Evolutionary conservation across 1,140 invertebrate genomes (phyloP), one percentile per base, ranked within the genome.

Genomic region (Drosophila equinoxialis): DNA sequence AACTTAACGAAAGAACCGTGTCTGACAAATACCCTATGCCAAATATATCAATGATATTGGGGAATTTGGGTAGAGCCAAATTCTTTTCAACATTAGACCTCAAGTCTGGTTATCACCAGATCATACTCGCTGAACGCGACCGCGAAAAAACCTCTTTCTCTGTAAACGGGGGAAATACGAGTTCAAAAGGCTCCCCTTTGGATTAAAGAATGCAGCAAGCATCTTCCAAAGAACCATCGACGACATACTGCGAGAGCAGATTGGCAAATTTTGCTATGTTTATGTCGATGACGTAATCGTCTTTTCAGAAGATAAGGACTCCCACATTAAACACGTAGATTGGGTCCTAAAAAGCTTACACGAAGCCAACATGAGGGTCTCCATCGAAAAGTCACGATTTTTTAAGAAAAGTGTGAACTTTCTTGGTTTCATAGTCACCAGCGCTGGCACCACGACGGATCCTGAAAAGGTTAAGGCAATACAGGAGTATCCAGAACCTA

Each of bases 151-250:
- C n/a, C 42, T 45, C 42, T 45, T 45, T 45, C 42, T 71, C 37
- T 20, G 54, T 59, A 51, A 51, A 63, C 13, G 7, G 51, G 51
- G 60, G 60, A 42, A 67, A 67, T 58, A 71, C 39, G 54, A 72
- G 35, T 64, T 67, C 8, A 37, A 37, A 37, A 37, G 35, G 35
- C 41, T 42, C 41, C 41, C 41, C 41, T 14, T 42, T n/a, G 41
- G 41, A n/a, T 42, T 42, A 42, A 42, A 42, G n/a, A 42, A 42
- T 42, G 41, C 41, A n/a, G 41, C 11, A 42, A 42, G 41, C 41
- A 42, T 42, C n/a, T 42, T 42, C n/a, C 41, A 42, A 42, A 42
- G 11, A 42, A n/a, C 41, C 11, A 42, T 42, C 41, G 41, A 42
- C 13, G 41, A 42, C 41, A 42, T 42, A 13, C 41, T 42, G 11